These are phyloP conservation scores for Drosophila quasianomalipes DNA, from an alignment of 2,888 invertebrate genomes.

Conservation along the genomic window DNA sequence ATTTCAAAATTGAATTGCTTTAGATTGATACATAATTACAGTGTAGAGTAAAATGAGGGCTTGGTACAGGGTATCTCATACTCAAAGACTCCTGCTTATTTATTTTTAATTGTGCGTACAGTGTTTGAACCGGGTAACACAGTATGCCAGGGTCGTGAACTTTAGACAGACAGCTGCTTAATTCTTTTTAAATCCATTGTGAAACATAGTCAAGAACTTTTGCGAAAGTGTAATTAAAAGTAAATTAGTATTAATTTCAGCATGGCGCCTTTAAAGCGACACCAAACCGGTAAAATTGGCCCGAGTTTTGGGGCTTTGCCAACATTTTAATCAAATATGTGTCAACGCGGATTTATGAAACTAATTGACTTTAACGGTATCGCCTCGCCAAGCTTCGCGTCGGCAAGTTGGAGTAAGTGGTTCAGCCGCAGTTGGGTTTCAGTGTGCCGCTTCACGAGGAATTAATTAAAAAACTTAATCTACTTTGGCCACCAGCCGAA, in stretches of 20 bases:
- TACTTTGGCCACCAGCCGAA: slow-evolving; percentile 49
- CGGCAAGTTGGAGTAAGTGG: slow-evolving; percentile 31
- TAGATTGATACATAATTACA: neutral
- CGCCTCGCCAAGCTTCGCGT: neutral
- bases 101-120: neutral
- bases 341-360: slow-evolving; percentile 73
- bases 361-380: slow-evolving; percentile 67
- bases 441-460: slow-evolving; percentile 37
- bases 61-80: neutral
- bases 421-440: slow-evolving; percentile 39
- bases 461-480: slow-evolving; percentile 79
- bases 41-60: neutral
- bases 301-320: slow-evolving; percentile 26
- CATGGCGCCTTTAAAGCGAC: slow-evolving; percentile 12
- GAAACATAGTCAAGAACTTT: slow-evolving; percentile 19
- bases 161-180: neutral
- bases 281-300: slow-evolving; percentile 12
- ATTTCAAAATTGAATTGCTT: neutral
- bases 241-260: slow-evolving; percentile 49
- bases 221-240: slow-evolving; percentile 49
- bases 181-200: slow-evolving; percentile 9
- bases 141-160: neutral
- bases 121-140: neutral
- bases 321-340: slow-evolving; percentile 73
- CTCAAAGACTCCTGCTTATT: neutral